phyloP scores from a whole-genome alignment of 2,888 invertebrate genomes.

The Drosophila mimica region DNA sequence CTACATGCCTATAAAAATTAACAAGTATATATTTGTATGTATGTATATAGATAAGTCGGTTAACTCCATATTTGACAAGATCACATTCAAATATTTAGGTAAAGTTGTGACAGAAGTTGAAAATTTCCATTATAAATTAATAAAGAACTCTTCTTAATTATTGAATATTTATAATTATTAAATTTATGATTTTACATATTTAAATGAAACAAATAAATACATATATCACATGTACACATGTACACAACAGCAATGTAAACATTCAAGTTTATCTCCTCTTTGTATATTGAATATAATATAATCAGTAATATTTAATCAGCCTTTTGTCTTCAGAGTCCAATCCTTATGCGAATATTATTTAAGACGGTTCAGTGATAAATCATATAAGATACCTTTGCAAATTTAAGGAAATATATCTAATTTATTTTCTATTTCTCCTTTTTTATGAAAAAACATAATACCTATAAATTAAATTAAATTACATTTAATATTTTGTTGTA shows the following conservation, averaged over 20 bases:
- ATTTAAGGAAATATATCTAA: background rate
- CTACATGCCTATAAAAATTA: background rate
- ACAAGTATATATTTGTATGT: background rate
- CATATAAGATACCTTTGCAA: background rate
- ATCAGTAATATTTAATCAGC: background rate
- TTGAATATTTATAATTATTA: background rate
- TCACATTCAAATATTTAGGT: background rate
- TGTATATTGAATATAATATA: background rate
- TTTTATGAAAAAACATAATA: background rate
- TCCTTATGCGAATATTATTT: background rate
- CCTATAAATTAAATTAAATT: background rate
- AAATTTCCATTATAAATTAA: background rate
- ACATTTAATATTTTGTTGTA: background rate
- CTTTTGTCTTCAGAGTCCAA: background rate
- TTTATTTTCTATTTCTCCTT: background rate
- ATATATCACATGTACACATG: background rate
- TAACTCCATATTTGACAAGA: constrained; percentile 1
- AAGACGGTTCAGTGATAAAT: too few relatives aligned
- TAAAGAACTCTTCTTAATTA: background rate
- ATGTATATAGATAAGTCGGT: background rate
- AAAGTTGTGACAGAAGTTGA: background rate
- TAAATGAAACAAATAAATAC: too few relatives aligned
- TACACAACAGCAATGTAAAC: background rate
- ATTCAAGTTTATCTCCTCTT: background rate
- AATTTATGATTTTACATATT: background rate